Base-by-base conservation (phyloP, 2,797 vertebrate species). In the Hippocampus kuda region DNA sequence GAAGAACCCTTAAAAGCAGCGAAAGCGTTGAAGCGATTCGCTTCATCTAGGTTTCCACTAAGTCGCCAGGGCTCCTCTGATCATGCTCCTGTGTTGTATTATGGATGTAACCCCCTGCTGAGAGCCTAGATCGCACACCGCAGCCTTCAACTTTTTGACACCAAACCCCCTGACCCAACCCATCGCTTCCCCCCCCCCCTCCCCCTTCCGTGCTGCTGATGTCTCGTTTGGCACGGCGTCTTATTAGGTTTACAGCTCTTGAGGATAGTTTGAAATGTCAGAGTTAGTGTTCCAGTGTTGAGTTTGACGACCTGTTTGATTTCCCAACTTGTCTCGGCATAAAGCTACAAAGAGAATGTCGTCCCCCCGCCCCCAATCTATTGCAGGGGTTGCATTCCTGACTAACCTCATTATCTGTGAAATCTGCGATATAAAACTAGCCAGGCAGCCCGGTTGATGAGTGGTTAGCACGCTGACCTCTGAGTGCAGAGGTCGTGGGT, bases 31-130 rank as follows among this genome's bases (percentile, higher is more conserved):
- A 42, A 70, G 46, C 46, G 65, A 15, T 67, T 68, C 57, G 68
- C 72, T 68, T 51, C 51, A 56, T 72, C 66, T 72, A 38, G 51
- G 30, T 72, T 61, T 61, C 74, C 64, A 73, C 74, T 77, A 75
- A 78, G 72, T 65, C 72, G 53, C 57, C 59, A 16, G 1, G 27
- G 63, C 69, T 77, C 69, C 77, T 86, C 75, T 85, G 75, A 85
- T 87, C 75, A 66, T 71, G 60, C 66, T 75, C 54, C 22, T 80
- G 75, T 83, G 77, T 84, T 89, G 80, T 78, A 80, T 88, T 83
- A 85, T 86, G 71, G 77, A 88, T 86, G 77, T 56, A 68, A 79
- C 72, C 74, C 34, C 85, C 80, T 75, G 82, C 83, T 79, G 84
- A 63, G 76, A 71, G 71, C 67, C 68, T 41, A 76, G 71, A 79